Evolutionary conservation across 2,888 invertebrate genomes (phyloP), one percentile per base, ranked within the genome.

Genomic region (Biston stratarius): DNA sequence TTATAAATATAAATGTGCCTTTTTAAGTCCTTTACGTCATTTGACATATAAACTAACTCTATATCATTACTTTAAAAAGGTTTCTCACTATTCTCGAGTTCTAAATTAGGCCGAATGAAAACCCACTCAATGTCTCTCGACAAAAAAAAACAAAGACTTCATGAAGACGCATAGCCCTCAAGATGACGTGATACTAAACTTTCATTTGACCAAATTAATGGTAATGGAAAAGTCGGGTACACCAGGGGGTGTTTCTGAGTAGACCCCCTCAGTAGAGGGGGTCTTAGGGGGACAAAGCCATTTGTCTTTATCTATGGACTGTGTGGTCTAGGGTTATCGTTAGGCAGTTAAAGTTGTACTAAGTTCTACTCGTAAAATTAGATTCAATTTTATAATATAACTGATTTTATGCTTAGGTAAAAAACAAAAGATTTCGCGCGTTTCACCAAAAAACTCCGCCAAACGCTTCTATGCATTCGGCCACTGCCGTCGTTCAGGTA

Each of bases 141-240:
- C 34, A 49, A 61, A 40, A 67, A 67, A 65, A 72, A 64, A 64
- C n/a, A 38, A 76, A 74, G 70, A 58, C 61, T 61, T 63, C 74
- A 83, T 80, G 80, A 86, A 84, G 84, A 86, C 78, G 77, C 78
- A 85, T 82, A 74, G 67, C 77, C 74, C 73, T 72, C 71, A 76
- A 81, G 83, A 82, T 84, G 84, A 83, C 83, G 80, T 77, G 73
- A 79, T 80, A 81, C 79, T 83, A 84, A 83, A 83, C 72, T 76
- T 74, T 77, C 83, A 80, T 84, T 83, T 81, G 80, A 74, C 73
- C 81, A 84, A 86, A 88, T 88, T 87, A 88, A 85, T 84, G 86
- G 80, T 88, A 88, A 88, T 88, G 87, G 87, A 87, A 87, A 87
- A 88, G 85, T 84, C 86, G 83, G 81, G 87, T 88, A 58, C 65